Evolutionary conservation across 1,140 invertebrate genomes (phyloP), one percentile per base, ranked within the genome.

Genomic region (Aphelinus atriplicis): DNA sequence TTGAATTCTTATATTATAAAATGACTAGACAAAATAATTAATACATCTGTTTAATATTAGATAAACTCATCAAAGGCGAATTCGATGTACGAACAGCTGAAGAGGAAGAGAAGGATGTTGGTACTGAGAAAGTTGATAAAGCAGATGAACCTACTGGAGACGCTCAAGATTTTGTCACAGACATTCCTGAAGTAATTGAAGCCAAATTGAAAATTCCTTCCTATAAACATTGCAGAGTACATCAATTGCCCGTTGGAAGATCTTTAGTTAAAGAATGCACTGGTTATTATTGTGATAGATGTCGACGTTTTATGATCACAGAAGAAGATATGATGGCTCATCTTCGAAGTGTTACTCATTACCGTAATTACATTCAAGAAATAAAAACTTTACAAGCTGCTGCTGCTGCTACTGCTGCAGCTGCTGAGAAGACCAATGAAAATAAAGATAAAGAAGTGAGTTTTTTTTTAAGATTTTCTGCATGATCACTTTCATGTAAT

Each of bases 1-100:
- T 26, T 26, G 26, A 26, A 26, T 26, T 26, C 26, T 26, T 26
- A 26, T 26, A 26, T 26, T 26, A 26, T 26, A 26, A 26, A 26
- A 26, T 26, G 26, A 26, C 26, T 26, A 26, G 26, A 26, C 26
- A 26, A 26, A 26, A 26, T 26, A 26, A 26, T 55, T 55, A 43
- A 55, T 55, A 43, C 9, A 62, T 73, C 47, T 9, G 45, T 3
- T 56, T 62, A 66, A 64, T 58, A 42, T 57, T 67, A 71, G 86
- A 88, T 64, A 88, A 88, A 84, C 71, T 88, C 55, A 84, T 84
- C 3, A 88, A 88, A 74, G 88, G 87, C 51, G 87, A 89, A 79
- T 82, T 82, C 2, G 87, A 89, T 79, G 80, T 87, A n/a, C 84
- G 86, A 10, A 86, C 80, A 55, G 84, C 79, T 0, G 86, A 87